phyloP scores from a whole-genome alignment of 2,888 invertebrate species.

The Sminthurides aquaticus region DNA sequence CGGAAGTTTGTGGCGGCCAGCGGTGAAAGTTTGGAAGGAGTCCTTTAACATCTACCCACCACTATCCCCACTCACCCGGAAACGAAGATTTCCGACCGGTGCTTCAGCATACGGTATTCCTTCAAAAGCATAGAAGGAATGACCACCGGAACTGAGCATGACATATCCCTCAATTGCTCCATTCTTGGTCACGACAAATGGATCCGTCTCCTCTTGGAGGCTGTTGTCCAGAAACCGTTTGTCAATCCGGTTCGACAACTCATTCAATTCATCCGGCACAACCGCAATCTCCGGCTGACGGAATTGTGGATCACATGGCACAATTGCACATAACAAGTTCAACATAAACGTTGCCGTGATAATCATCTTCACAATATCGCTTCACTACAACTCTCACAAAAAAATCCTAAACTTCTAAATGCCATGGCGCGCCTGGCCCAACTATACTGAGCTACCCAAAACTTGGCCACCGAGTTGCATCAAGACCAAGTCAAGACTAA shows the following conservation, averaged over 20 bases:
- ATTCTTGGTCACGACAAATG: constrained; percentile 17
- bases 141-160: constrained; percentile 31
- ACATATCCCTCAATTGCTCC: constrained; percentile 33
- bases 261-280: not conserved
- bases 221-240: constrained; percentile 4
- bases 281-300: constrained; percentile 11
- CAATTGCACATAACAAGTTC: constrained; percentile 38
- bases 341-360: constrained; percentile 26
- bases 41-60: not conserved
- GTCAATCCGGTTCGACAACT: not conserved
- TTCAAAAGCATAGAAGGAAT: constrained; percentile 35
- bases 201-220: not conserved
- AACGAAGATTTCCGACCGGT: constrained; percentile 27
- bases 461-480: too few relatives aligned
- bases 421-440: too few relatives aligned
- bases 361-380: constrained; percentile 9
- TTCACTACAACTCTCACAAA: too few relatives aligned
- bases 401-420: too few relatives aligned
- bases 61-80: constrained; percentile 29
- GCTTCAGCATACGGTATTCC: constrained; percentile 36
- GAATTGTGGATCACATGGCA: constrained; percentile 38
- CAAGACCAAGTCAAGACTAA: too few relatives aligned
- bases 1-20: too few relatives aligned
- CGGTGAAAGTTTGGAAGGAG: not conserved
- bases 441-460: too few relatives aligned